phyloP scores from a whole-genome alignment of 1,140 invertebrate genomes.

The Stegodyphus dumicola region DNA sequence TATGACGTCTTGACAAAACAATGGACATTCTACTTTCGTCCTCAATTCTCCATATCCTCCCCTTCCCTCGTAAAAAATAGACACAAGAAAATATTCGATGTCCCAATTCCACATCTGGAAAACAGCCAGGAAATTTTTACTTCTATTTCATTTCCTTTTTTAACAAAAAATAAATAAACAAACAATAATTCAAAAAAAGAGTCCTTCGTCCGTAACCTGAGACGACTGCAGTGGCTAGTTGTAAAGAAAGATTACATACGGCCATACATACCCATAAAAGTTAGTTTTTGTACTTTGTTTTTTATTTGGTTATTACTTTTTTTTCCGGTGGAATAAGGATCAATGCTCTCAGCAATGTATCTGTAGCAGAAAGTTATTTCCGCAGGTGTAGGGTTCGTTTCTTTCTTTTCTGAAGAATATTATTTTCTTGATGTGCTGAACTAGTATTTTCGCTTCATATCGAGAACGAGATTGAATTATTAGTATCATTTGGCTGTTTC shows the following conservation, averaged over 20 bases:
- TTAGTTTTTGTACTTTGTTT: conserved; percentile 1
- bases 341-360: conserved; percentile 5
- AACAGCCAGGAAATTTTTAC: conserved; percentile 29
- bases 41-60: no score
- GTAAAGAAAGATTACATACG: conserved; percentile 47
- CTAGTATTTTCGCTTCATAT: no score
- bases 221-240: conserved; percentile 34
- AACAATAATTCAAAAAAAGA: conserved; percentile 10
- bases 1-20: no score
- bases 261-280: conserved; percentile 39
- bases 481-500: no score
- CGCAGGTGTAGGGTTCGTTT: not conserved
- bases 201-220: not conserved
- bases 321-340: not conserved
- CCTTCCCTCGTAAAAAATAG: no score
- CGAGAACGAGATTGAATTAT: no score
- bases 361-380: not conserved
- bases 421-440: no score
- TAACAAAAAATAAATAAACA: not conserved
- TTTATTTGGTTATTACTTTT: not conserved
- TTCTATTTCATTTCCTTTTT: conserved; percentile 10
- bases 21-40: no score
- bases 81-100: not conserved
- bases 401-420: not conserved
- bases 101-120: conserved; percentile 43